Evolutionary conservation across 2,113 vertebrate species (phyloP), one percentile per base, ranked within the genome.

Genomic region (Nannospalax galili): DNA sequence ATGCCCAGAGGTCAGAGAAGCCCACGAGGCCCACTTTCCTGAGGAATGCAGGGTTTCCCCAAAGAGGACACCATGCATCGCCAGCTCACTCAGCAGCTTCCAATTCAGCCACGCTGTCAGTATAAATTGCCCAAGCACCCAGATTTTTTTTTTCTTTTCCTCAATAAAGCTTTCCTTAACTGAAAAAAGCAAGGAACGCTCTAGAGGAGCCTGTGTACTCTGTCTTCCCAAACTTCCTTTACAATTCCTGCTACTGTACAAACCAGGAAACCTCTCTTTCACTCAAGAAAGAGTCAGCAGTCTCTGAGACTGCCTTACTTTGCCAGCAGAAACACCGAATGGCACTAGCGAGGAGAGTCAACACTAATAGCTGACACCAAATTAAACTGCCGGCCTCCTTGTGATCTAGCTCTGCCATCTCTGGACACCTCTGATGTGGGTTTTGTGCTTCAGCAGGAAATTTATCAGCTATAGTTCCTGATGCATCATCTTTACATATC

Each of bases 341-440:
- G 0, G 97, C 96, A 97, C 90, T 97, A 96, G 97, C 20, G 86
- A 87, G 93, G 97, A 97, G 97, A 98, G 98, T 98, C 97, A 98
- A 98, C 98, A 97, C 98, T 98, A 98, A 98, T 98, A 98, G 98
- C 97, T 92, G 96, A 98, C 97, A 98, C 97, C 98, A 98, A 98
- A 98, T 98, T 98, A 98, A 98, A 98, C 97, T 98, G 97, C 97
- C 98, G 98, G 98, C 93, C 95, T 97, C 74, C 64, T 97, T 96
- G 98, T 98, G 98, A 98, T 98, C 97, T 95, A 97, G 97, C 79
- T 98, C 97, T 97, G 97, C 98, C 98, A 98, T 97, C 97, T 97
- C 97, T 97, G 97, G 98, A 98, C 98, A 98, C 93, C 96, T 98
- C 94, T 97, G 97, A 98, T 98, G 98, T 95, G 97, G 97, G 97